These are phyloP conservation scores for Beaufortia kweichowensis DNA, from an alignment of 2,113 vertebrate species.

Conservation along the genomic window DNA sequence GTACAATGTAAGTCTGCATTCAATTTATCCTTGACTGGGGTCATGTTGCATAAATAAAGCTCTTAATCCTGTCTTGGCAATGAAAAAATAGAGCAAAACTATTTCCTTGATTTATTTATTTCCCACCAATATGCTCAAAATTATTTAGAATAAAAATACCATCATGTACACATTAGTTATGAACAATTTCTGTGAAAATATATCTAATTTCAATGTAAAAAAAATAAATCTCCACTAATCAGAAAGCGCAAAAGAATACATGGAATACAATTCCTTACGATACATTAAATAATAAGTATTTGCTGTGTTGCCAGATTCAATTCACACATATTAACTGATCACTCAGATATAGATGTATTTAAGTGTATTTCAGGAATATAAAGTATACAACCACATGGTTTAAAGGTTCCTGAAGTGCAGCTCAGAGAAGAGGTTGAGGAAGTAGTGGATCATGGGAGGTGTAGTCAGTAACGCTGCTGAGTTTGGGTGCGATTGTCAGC, in stretches of 20 bases:
- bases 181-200: constrained; percentile 19
- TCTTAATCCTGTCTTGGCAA: constrained; percentile 2
- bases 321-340: constrained; percentile 3
- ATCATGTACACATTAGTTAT: background rate
- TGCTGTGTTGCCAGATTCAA: background rate
- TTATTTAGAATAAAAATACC: background rate
- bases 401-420: background rate
- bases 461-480: constrained; percentile 69
- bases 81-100: background rate
- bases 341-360: background rate
- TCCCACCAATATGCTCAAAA: constrained; percentile 1
- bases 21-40: background rate
- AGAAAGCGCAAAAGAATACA: constrained; percentile 8
- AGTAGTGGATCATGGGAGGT: constrained; percentile 40
- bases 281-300: background rate
- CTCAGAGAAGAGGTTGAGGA: background rate
- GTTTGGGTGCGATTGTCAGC: constrained; percentile 54
- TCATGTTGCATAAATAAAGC: constrained; percentile 13
- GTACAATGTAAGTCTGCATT: constrained; percentile 15
- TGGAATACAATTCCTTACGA: background rate
- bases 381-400: constrained; percentile 36
- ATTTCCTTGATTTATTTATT: background rate
- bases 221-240: constrained; percentile 27
- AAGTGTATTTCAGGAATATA: background rate
- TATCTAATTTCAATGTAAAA: constrained; percentile 37